A percentile compares a stretch with the other conserved stretches of the same genome.
phyloP scores from a whole-genome alignment of 2,797 vertebrate genomes.

The Mormyrus proboscirostris region DNA sequence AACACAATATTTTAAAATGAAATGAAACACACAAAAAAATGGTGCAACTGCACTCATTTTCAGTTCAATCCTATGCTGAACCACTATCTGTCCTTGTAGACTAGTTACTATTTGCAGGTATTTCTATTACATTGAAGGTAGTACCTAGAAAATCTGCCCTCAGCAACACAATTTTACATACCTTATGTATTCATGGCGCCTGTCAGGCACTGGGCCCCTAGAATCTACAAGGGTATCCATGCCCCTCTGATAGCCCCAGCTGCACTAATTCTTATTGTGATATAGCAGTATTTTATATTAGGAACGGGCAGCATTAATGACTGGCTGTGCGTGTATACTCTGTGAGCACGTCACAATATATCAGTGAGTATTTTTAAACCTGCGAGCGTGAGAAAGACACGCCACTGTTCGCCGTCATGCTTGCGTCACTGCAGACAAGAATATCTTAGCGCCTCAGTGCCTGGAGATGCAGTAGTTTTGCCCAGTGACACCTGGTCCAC shows the following conservation, averaged over 20 bases:
- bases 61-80: not conserved
- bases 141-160: not conserved
- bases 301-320: not conserved
- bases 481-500: not conserved
- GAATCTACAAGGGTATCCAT: not conserved
- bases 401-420: constrained; percentile 33
- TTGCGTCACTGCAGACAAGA: constrained; percentile 21
- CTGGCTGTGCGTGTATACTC: constrained; percentile 22
- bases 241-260: not conserved
- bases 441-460: constrained; percentile 20
- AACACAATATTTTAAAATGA: not conserved
- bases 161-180: not conserved
- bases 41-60: not conserved
- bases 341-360: constrained; percentile 27
- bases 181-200: not conserved
- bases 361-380: constrained; percentile 53
- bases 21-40: not conserved
- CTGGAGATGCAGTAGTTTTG: not conserved
- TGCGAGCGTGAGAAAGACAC: constrained; percentile 43
- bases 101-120: not conserved
- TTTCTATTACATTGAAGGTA: not conserved
- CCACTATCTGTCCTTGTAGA: not conserved
- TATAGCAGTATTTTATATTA: not conserved
- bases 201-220: not conserved
- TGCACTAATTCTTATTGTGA: not conserved